Conservation (phyloP, 1,140 invertebrate species). For the Kradibia gibbosae region DNA sequence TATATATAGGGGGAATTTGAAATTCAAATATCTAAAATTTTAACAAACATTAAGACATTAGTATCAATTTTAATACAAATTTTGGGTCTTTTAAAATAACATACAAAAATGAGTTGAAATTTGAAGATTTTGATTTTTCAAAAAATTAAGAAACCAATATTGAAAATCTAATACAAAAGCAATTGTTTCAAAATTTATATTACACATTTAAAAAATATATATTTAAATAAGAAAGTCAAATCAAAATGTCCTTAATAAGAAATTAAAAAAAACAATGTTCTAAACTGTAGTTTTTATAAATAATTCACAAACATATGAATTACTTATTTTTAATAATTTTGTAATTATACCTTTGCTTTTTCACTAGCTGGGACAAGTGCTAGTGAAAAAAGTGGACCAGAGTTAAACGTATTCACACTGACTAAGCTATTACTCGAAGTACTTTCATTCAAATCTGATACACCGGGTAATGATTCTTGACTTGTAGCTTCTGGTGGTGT, state of each 20-base stretch:
- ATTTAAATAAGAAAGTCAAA: neutral
- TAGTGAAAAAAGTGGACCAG: constrained; percentile 1
- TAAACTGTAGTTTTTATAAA: neutral
- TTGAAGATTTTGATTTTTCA: too few species aligned
- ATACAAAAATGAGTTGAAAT: neutral
- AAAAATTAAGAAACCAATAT: too few species aligned
- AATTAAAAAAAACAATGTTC: neutral
- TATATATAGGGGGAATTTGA: constrained; percentile 17
- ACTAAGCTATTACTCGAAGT: constrained; percentile 26
- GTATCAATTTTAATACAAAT: neutral
- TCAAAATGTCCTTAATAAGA: neutral
- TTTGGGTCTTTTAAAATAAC: neutral
- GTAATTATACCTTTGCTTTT: constrained; percentile 19
- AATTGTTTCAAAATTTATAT: too few species aligned
- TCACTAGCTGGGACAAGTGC: constrained; percentile 2
- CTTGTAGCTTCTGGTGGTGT: constrained; percentile 13
- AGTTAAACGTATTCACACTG: constrained; percentile 23
- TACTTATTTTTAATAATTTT: neutral
- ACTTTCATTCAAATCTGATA: constrained; percentile 1
- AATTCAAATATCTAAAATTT: constrained; percentile 15
- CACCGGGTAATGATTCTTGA: constrained; percentile 34
- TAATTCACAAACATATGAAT: neutral
- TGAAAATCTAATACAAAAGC: too few species aligned
- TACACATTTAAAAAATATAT: too few species aligned
- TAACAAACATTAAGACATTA: neutral